Evolutionary conservation across 35 echinoderm and acorn worm species (phyloP), one percentile per base, ranked within the genome.

Genomic region (Holothuria glaberrima): DNA sequence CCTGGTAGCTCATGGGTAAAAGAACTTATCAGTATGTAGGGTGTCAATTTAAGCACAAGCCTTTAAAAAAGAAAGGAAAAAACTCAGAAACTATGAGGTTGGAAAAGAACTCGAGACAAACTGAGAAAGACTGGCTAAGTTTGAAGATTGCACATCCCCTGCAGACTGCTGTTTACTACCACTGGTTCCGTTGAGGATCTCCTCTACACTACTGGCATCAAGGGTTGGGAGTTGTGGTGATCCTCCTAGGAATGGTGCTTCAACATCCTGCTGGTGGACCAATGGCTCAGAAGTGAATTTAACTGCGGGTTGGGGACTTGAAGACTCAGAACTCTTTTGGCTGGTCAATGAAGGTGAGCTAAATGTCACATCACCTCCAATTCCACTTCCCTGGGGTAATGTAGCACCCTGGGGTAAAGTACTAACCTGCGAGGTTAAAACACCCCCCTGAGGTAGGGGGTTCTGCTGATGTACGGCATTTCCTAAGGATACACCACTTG

Each of bases 51-150:
- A 41, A 41, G 36, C 36, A 4, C 7, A 41, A 7, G 36, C 36
- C 2, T 41, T 41, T 41, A 41, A 41, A 41, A 41, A 41, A 41
- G 36, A n/a, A n/a, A n/a, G n/a, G n/a, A 46, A 46, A 46, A 46
- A 46, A 46, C 44, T 46, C 16, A 54, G 12, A 54, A 54, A 54
- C 16, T 17, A 54, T 54, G 50, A 54, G 10, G 50, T 17, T 54
- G 50, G 80, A 63, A 84, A 84, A 33, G 80, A 58, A 57, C 80
- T 84, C 0, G 80, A 35, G 22, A 84, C 80, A 61, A 84, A 84
- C 80, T 84, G 46, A 52, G 80, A 84, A 84, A 84, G 80, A 84
- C 80, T 84, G 80, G 80, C 80, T 84, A 84, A 63, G 59, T 84
- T 84, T 84, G 80, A 84, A 35, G 80, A 84, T 63, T 84, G 80